Percentiles rank a stretch among this genome's conserved stretches.
Evolutionary conservation across 2,888 invertebrate species (phyloP).

Genomic region (Meandrusa payeni): DNA sequence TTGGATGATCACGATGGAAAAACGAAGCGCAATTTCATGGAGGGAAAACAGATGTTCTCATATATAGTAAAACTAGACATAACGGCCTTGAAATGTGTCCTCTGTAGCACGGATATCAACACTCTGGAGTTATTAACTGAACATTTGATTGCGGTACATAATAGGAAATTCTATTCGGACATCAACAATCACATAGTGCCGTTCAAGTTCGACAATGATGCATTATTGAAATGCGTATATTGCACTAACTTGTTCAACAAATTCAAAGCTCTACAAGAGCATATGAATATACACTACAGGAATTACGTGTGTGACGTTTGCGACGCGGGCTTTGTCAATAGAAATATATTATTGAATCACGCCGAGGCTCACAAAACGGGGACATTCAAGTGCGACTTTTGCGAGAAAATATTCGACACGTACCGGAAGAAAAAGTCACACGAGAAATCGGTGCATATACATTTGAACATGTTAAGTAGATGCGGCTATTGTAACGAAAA

Average conservation of each 20-base stretch:
- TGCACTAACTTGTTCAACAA: slow-evolving; percentile 32
- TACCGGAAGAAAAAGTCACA: slow-evolving; percentile 55
- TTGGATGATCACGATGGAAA: slow-evolving; percentile 35
- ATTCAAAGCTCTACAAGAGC: slow-evolving; percentile 36
- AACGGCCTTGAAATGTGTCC: slow-evolving; percentile 34
- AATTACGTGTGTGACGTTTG: slow-evolving; percentile 44
- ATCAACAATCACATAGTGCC: slow-evolving; percentile 45
- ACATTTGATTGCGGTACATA: slow-evolving; percentile 30
- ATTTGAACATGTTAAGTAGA: slow-evolving; percentile 40
- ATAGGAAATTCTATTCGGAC: slow-evolving; percentile 34
- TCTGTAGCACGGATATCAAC: slow-evolving; percentile 26
- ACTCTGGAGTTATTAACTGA: slow-evolving; percentile 28
- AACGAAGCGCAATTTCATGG: slow-evolving; percentile 39
- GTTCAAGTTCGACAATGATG: slow-evolving; percentile 41
- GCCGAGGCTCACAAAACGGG: slow-evolving; percentile 40
- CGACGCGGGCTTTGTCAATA: slow-evolving; percentile 41
- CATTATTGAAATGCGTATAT: slow-evolving; percentile 31
- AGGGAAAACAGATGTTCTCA: slow-evolving; percentile 38
- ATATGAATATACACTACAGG: slow-evolving; percentile 47
- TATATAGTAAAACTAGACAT: slow-evolving; percentile 50
- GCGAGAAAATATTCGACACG: slow-evolving; percentile 56
- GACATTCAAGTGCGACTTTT: slow-evolving; percentile 45
- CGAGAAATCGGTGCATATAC: slow-evolving; percentile 53
- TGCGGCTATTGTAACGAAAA: slow-evolving; percentile 43
- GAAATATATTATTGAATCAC: slow-evolving; percentile 29